These are phyloP conservation scores for Chaetodon trifascialis DNA, from an alignment of 2,113 vertebrate species.

Conservation along the genomic window DNA sequence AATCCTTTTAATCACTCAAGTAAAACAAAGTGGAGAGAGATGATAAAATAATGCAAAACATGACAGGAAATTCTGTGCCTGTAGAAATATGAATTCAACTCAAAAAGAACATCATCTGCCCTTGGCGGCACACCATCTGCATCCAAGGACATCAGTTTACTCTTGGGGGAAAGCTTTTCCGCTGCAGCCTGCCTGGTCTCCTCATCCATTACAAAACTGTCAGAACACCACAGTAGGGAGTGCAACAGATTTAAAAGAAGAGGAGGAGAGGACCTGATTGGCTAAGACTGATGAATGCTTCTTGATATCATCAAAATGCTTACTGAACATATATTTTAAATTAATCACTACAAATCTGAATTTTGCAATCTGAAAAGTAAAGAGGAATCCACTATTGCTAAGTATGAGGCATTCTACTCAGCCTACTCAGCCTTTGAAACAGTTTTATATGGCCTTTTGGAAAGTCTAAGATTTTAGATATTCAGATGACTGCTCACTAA, in stretches of 20 bases:
- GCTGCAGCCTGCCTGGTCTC: slow-evolving; percentile 18
- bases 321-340: background rate
- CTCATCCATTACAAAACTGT: slow-evolving; percentile 59
- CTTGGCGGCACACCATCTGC: slow-evolving; percentile 59
- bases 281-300: slow-evolving; percentile 1
- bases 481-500: background rate
- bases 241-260: slow-evolving; percentile 3
- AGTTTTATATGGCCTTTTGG: background rate
- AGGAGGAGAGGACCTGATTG: slow-evolving; percentile 1
- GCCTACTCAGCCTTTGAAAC: background rate
- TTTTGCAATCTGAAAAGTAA: background rate
- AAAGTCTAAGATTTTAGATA: background rate
- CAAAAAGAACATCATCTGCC: slow-evolving; percentile 50
- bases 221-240: slow-evolving; percentile 19
- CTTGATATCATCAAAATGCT: background rate
- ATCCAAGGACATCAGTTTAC: slow-evolving; percentile 57
- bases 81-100: slow-evolving; percentile 45
- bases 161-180: slow-evolving; percentile 32
- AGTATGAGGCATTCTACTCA: background rate
- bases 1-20: slow-evolving; percentile 36
- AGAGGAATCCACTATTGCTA: background rate
- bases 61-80: slow-evolving; percentile 4
- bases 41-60: slow-evolving; percentile 23
- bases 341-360: background rate
- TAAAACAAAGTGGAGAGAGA: slow-evolving; percentile 9